Conservation (phyloP, 2,113 vertebrate genomes). For the Callipepla squamata region DNA sequence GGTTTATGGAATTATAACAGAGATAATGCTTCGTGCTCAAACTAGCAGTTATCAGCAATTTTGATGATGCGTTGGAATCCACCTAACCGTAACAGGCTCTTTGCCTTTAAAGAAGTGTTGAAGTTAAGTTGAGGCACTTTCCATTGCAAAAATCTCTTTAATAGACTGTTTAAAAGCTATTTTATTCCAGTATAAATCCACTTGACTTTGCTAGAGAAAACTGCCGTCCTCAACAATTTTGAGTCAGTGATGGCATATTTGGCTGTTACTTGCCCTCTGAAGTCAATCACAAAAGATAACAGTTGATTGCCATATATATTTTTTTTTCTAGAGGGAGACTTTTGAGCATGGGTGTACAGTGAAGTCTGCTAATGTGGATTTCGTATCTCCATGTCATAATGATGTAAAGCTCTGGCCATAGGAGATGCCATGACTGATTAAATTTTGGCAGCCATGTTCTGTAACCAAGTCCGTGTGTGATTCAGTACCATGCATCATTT, state of each 20-base stretch:
- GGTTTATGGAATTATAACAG: not conserved
- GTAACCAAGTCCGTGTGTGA: not conserved
- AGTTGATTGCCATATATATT: not conserved
- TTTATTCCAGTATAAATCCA: not conserved
- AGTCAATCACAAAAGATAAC: not conserved
- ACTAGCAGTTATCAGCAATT: not conserved
- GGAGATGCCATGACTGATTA: not conserved
- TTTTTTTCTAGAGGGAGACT: too few relatives aligned
- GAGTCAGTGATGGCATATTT: not conserved
- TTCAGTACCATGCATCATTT: not conserved
- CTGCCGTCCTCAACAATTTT: not conserved
- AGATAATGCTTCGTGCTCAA: constrained; percentile 9
- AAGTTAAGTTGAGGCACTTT: not conserved
- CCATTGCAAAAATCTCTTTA: not conserved
- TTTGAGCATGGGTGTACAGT: too few relatives aligned
- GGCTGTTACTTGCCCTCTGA: not conserved
- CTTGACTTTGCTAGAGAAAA: not conserved
- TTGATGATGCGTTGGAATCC: not conserved
- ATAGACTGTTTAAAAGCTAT: not conserved
- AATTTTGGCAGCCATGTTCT: not conserved
- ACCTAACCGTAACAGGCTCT: not conserved
- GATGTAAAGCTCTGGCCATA: not conserved
- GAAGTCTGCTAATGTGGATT: not conserved
- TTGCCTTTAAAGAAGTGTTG: constrained; percentile 2
- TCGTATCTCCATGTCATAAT: not conserved